phyloP scores from a whole-genome alignment of 23 tunicate species.

The Styela clava region DNA sequence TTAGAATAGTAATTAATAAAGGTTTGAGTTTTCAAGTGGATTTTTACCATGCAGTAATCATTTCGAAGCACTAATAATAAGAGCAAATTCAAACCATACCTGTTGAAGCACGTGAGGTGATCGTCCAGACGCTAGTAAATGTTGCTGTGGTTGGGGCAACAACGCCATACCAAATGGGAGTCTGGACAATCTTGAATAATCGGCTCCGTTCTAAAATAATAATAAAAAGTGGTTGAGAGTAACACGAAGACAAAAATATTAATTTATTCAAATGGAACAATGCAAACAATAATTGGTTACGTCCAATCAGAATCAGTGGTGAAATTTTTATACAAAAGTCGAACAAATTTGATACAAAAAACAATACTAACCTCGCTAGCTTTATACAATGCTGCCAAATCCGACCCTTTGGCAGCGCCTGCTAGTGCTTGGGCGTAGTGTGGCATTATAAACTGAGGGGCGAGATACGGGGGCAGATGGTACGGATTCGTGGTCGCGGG shows the following conservation, averaged over 20 bases:
- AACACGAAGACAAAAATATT: too few relatives aligned
- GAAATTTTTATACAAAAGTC: too few relatives aligned
- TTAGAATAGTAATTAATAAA: not conserved
- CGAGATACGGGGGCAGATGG: conserved; percentile 6
- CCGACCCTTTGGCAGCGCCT: conserved; percentile 16
- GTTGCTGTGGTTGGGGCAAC: conserved; percentile 6
- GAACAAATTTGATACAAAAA: too few relatives aligned
- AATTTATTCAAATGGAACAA: too few relatives aligned
- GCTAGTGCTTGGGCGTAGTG: not conserved
- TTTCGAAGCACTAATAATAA: too few relatives aligned
- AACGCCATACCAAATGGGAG: not conserved
- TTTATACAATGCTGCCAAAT: conserved; percentile 14
- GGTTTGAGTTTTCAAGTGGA: not conserved
- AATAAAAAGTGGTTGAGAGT: too few relatives aligned
- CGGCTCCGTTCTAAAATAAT: not conserved
- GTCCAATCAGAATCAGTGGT: too few relatives aligned
- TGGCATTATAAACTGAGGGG: conserved; percentile 2
- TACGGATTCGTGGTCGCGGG: conserved; percentile 16
- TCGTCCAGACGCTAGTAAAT: not conserved
- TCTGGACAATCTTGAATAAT: not conserved
- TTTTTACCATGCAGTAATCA: too few relatives aligned
- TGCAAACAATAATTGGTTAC: too few relatives aligned
- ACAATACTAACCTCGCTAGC: conserved; percentile 12
- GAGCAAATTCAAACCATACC: too few relatives aligned
- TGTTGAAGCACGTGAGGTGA: not conserved